Evolutionary conservation across 1,140 invertebrate genomes (phyloP), one percentile per base, ranked within the genome.

Genomic region (Manduca sexta): DNA sequence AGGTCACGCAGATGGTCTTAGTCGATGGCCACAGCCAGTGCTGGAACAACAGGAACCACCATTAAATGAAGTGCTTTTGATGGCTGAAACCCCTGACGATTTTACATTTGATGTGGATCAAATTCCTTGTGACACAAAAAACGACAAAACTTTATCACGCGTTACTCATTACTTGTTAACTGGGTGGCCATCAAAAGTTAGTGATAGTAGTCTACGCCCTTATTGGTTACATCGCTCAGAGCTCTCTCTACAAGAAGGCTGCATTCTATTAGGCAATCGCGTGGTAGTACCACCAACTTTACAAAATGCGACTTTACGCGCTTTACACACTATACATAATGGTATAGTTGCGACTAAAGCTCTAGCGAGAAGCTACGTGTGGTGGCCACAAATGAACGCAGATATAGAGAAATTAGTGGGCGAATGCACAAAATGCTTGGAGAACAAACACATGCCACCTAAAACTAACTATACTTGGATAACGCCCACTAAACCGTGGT

Each of bases 271-370:
- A 10, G 62, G 60, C 14, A 47, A 39, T 11, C 52, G 62, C 0
- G 54, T 69, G 2, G 44, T 69, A 2, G 34, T 69, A 26, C 59
- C 56, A 37, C 5, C 13, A 14, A 6, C 21, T 37, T 31, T 59
- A 1, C 44, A 45, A 4, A 7, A 37, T 10, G 2, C 13, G 7
- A 34, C 45, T 2, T 46, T 64, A 13, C 14, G 46, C 17, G 44
- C 35, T 10, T 48, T 80, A 17, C 86, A 87, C 43, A 34, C 37
- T 18, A 67, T 52, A 29, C 87, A 88, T 51, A 53, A 60, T 18
- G 87, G 87, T 3, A 77, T 87, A 4, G 72, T 71, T 12, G 64
- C 73, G 30, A 89, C 87, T 63, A 90, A 90, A 60, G 52, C 64
- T 29, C 17, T 86, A 2, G 87, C 87, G 4, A 55, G 86, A 45